Evolutionary conservation across 2,888 invertebrate genomes (phyloP).

Genomic region (Ophonus ardosiacus): DNA sequence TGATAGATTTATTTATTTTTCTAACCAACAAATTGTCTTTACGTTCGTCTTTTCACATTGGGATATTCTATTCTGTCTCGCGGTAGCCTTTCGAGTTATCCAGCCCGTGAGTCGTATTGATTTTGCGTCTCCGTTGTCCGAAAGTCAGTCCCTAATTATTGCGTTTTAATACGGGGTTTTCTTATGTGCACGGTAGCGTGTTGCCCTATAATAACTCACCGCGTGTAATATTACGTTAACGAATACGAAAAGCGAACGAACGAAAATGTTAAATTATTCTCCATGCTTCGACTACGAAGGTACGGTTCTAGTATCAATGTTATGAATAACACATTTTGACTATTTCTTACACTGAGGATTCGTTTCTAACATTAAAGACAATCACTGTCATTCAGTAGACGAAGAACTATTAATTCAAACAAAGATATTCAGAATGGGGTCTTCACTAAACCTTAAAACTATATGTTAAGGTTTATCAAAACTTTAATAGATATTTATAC

Average conservation of each 20-base stretch:
- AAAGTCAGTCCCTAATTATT: slow-evolving; percentile 61
- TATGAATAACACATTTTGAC: slow-evolving; percentile 53
- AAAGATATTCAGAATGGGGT: too few relatives aligned
- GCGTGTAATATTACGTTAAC: slow-evolving; percentile 52
- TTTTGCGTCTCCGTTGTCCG: slow-evolving; percentile 53
- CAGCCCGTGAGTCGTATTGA: slow-evolving; percentile 22
- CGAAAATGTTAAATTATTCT: slow-evolving; percentile 58
- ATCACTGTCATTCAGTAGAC: not conserved
- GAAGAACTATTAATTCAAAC: not conserved
- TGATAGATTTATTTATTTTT: not conserved
- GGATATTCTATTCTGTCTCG: not conserved
- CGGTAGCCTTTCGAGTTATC: not conserved
- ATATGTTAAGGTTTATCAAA: too few relatives aligned
- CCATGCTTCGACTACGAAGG: not conserved
- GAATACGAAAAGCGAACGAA: slow-evolving; percentile 51
- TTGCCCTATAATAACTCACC: slow-evolving; percentile 57
- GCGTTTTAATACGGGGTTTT: slow-evolving; percentile 59
- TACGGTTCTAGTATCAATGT: slow-evolving; percentile 4
- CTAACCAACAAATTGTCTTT: not conserved
- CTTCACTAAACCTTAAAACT: too few relatives aligned
- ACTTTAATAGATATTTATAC: too few relatives aligned
- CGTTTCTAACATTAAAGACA: slow-evolving; percentile 12
- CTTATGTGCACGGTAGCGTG: slow-evolving; percentile 55
- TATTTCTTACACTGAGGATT: slow-evolving; percentile 10
- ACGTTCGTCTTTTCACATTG: not conserved